Evolutionary conservation across 2,888 invertebrate species (phyloP).

Genomic region (Cyaniris semiargus): DNA sequence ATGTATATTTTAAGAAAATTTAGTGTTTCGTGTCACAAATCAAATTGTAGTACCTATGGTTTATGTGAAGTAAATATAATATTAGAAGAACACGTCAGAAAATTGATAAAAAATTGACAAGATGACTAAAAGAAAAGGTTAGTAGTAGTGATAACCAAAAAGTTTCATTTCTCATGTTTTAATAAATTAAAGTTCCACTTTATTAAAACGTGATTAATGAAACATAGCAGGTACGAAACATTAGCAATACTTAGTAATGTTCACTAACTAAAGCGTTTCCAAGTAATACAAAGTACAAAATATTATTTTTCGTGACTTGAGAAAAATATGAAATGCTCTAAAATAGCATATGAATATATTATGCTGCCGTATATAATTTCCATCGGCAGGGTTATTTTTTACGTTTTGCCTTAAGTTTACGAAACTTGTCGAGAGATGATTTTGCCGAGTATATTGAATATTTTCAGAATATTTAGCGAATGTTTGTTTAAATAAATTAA

Average conservation of each 20-base stretch:
- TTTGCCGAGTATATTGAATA: neutral
- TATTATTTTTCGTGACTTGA: neutral
- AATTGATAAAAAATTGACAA: neutral
- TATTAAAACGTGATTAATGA: too few species aligned
- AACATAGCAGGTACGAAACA: too few species aligned
- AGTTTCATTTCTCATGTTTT: too few species aligned
- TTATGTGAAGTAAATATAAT: neutral
- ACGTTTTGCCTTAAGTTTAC: too few species aligned
- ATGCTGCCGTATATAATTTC: neutral
- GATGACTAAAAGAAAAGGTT: neutral
- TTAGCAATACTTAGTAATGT: neutral
- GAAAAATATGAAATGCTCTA: neutral
- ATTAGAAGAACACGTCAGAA: neutral
- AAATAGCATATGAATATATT: neutral
- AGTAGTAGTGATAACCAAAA: too few species aligned
- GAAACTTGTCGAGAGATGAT: neutral
- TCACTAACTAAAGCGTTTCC: neutral
- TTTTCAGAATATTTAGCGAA: neutral
- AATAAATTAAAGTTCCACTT: too few species aligned
- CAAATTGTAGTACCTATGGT: neutral
- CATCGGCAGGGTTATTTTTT: too few species aligned
- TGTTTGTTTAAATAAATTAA: too few species aligned
- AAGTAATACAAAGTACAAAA: slow-evolving; percentile 1
- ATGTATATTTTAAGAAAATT: neutral
- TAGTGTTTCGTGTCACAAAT: neutral